A percentile compares a stretch with the other conserved stretches of the same genome.
Evolutionary conservation across 2,797 vertebrate species (phyloP).

Genomic region (Babyrousa celebensis): DNA sequence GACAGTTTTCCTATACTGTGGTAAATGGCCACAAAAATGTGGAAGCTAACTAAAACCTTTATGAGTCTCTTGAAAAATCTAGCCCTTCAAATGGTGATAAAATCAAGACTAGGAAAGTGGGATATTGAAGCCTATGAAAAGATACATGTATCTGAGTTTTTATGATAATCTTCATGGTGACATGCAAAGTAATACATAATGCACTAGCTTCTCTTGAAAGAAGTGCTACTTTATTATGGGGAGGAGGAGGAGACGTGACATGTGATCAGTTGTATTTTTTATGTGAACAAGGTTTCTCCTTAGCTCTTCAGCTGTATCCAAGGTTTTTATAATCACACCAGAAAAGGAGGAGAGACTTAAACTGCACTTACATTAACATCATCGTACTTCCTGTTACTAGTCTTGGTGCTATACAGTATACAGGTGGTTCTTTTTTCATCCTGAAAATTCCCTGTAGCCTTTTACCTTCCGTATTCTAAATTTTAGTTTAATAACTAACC

Average conservation of each 20-base stretch:
- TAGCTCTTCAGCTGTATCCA: background rate
- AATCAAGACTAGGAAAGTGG: slow-evolving; percentile 10
- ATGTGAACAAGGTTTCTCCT: slow-evolving; percentile 4
- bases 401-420: background rate
- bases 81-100: slow-evolving; percentile 55
- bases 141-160: background rate
- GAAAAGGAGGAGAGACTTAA: slow-evolving; percentile 15
- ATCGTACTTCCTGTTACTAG: slow-evolving; percentile 11
- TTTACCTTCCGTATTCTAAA: slow-evolving; percentile 9
- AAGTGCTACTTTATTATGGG: slow-evolving; percentile 42
- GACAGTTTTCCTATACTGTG: slow-evolving; percentile 15
- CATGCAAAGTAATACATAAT: background rate
- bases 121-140: slow-evolving; percentile 15
- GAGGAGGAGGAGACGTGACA: background rate
- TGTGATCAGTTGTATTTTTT: slow-evolving; percentile 50
- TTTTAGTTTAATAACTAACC: slow-evolving; percentile 57
- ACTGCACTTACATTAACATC: background rate
- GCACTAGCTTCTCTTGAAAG: slow-evolving; percentile 1
- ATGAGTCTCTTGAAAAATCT: background rate
- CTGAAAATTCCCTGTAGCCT: slow-evolving; percentile 39
- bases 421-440: background rate
- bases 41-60: slow-evolving; percentile 19
- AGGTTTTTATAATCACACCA: slow-evolving; percentile 26
- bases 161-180: background rate
- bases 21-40: slow-evolving; percentile 40